Base-by-base conservation (phyloP, 92 coral and sea anemone species). In the Bergia sp. region DNA sequence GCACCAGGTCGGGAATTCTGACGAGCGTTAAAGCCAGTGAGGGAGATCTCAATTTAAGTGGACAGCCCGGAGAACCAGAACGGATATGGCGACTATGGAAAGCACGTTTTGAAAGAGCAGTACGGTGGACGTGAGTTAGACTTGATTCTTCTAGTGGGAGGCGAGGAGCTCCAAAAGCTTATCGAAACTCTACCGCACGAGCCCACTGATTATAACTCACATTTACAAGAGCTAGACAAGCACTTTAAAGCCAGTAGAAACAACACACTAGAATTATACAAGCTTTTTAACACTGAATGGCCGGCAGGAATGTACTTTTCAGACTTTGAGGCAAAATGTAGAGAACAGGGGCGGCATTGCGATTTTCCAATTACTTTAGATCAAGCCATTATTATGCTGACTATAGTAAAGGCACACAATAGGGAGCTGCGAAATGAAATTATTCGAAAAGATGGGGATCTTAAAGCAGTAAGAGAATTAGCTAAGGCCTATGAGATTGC, bases 101-200 rank as follows among this genome's bases (percentile, higher is more conserved):
- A 71, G 90, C 57, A 10, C 88, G 88, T 1, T 91, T 91, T 18
- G 85, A 81, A 41, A 11, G 90, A 37, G 93, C 90, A 1, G 58
- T 65, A 0, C 71, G 90, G 82, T 91, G 93, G 90, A 86, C 80
- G 93, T 50, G 79, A 91, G 12, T 76, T 86, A 10, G 93, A 91
- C 69, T 77, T 91, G n/a, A 21, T 91, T 38, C 69, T 87, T 78
- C 57, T 91, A 66, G 93, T 85, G n/a, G 88, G 86, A 37, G 86
- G 89, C 9, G 86, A 78, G 78, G 78, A 90, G 44, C 86, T 85
- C 0, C 92, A 90, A 50, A 90, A 85, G 61, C 29, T 41, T 29
- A 44, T 88, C 1, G 86, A 90, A 85, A 90, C 91, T 12, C 86
- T 90, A 44, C 90, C 90, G 8, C 7, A 21, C 16, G 86, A 85